Base-by-base conservation (phyloP, 2,888 invertebrate genomes). In the Volucella inanis region DNA sequence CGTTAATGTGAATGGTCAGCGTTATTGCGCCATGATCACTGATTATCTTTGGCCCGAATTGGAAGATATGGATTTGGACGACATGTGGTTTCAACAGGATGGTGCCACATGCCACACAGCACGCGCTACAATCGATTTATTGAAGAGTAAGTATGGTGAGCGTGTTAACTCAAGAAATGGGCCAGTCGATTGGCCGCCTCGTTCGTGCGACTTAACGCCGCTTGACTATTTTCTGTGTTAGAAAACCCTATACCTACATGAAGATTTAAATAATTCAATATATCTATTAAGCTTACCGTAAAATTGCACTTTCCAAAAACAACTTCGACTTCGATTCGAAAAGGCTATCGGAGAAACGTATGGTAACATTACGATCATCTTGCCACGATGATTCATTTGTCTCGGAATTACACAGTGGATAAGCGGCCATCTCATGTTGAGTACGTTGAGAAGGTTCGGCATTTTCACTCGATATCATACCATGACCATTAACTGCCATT, bases 351-450 rank as follows among this genome's bases (percentile, higher is more conserved):
- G 91, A 89, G 62, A 92, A 92, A 43, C 89, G 88, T 9, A 92
- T 89, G 2, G 92, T 91, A 2, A 92, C 88, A 80, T 92, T 92
- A 72, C 88, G 89, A 71, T 90, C 90, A 41, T 89, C 89, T 70
- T 90, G 88, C 92, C 92, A 92, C 2, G 90, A 88, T 0, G 89
- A 87, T 11, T 88, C 89, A 71, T 89, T 90, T 9, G 90, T 90
- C 59, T 90, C 90, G 4, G 89, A 89, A 84, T 89, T 91, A 77
- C 92, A 92, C 10, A 90, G 89, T 18, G 92, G 92, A 88, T 91
- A 92, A 14, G 91, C 92, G 14, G 92, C 91, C 89, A 90, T 91
- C 85, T 91, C 91, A 78, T 91, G 90, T 12, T 89, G 80, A 0
- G 90, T 88, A 78, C 91, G 90, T 12, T 89, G 80, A 0, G 90